phyloP scores from a whole-genome alignment of 2,113 vertebrate species.

The Cinclus mexicanus region DNA sequence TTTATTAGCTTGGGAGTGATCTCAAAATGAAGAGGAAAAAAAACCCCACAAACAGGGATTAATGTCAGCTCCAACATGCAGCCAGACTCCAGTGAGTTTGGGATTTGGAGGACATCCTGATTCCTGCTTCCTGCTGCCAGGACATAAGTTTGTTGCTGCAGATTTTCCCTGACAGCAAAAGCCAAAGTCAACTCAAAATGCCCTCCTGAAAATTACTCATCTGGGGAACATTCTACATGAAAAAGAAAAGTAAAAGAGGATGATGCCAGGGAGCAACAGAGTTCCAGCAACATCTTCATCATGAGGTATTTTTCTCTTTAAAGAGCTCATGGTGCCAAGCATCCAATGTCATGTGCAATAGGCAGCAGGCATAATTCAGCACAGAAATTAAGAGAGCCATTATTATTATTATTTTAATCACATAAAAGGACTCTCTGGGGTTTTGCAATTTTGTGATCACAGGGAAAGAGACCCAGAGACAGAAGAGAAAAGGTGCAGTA shows the following conservation, averaged over 20 bases:
- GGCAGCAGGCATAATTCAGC: not conserved
- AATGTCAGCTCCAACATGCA: conserved; percentile 40
- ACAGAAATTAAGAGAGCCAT: not conserved
- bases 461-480: not conserved
- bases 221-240: not conserved
- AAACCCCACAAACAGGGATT: not conserved
- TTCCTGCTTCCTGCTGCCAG: conserved; percentile 41
- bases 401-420: conserved; percentile 1
- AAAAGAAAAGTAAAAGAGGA: not conserved
- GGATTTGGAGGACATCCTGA: conserved; percentile 66
- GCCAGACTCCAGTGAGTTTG: not conserved
- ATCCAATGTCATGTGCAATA: not conserved
- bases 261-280: not conserved
- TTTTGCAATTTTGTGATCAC: not conserved
- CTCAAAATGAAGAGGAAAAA: not conserved
- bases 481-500: not conserved
- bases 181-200: not conserved
- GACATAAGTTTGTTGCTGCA: conserved; percentile 53
- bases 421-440: not conserved
- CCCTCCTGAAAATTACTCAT: not conserved
- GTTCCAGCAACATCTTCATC: not conserved
- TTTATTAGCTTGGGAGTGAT: not conserved
- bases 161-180: conserved; percentile 49
- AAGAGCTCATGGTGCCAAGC: not conserved
- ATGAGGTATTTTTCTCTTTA: not conserved